Percentiles rank a stretch among this genome's conserved stretches.
phyloP scores from a whole-genome alignment of 1,140 invertebrate genomes.

The Propsilocerus akamusi region DNA sequence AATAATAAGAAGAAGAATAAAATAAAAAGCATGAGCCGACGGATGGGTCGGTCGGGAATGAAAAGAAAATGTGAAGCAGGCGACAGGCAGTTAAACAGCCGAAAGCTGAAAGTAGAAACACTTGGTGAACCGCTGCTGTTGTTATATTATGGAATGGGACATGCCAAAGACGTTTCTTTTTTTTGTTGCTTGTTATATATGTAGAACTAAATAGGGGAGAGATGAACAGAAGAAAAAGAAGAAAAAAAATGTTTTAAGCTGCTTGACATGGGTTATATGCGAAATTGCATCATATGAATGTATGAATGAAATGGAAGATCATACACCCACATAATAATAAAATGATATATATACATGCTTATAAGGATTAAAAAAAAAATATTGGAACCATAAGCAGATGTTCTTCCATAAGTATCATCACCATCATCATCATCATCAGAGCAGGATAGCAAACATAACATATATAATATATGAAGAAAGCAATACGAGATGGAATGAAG shows the following conservation, averaged over 20 bases:
- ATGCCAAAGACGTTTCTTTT: not conserved
- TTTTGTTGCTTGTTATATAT: too few relatives aligned
- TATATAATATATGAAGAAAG: too few relatives aligned
- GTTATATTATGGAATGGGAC: not conserved
- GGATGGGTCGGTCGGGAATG: too few relatives aligned
- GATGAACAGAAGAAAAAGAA: not conserved
- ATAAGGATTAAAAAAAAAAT: not conserved
- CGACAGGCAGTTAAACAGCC: not conserved
- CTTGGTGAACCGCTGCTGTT: too few relatives aligned
- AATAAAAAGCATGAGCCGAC: too few relatives aligned
- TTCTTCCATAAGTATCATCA: too few relatives aligned
- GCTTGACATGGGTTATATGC: not conserved
- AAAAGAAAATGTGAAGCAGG: not conserved
- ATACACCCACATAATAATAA: not conserved
- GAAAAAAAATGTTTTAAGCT: not conserved
- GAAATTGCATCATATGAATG: not conserved
- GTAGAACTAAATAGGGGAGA: not conserved
- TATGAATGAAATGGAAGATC: not conserved
- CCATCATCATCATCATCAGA: too few relatives aligned
- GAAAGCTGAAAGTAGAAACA: conserved; percentile 1
- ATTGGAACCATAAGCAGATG: too few relatives aligned
- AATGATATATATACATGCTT: not conserved
- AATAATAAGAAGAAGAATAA: not conserved
- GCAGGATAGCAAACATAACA: too few relatives aligned
- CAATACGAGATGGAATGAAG: too few relatives aligned